Base-by-base conservation (phyloP, 2,888 invertebrate genomes). In the Nipponacmea schrenckii region DNA sequence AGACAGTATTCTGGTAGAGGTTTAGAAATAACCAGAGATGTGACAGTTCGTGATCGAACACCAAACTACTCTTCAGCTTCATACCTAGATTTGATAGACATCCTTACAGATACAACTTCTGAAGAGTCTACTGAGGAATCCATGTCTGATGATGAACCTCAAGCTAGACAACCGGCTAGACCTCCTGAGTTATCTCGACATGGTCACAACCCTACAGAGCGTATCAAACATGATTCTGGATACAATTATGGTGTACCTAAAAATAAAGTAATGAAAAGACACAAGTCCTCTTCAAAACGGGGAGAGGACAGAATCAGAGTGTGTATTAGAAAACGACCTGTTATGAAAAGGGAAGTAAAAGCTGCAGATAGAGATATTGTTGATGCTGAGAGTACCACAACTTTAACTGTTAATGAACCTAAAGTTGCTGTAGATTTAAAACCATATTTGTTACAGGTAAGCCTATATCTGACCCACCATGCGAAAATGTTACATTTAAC, bases 211-310 rank as follows among this genome's bases (percentile, higher is more conserved):
- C 74, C 77, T 0, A 79, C 82, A 1, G 84, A 84, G 68, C 80
- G 81, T 65, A 79, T 85, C 7, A 79, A 81, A 68, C 81, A 83
- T 45, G 69, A 70, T 56, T 77, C 79, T 64, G 85, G 86, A 7
- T 88, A 88, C 75, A 86, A 87, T 73, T 88, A 88, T 80, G 88
- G 88, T n/a, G 81, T 88, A 7, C 87, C 86, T 24, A 75, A 65
- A 44, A 69, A 26, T 62, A 75, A 70, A 70, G 65, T 68, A 66
- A 65, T 63, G 50, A 63, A 56, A 74, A 70, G 31, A 62, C 67
- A 62, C 62, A 69, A 24, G 17, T 73, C 15, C 26, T 50, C 68
- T 44, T 64, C 26, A 15, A 24, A 27, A 50, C 71, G 45, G 26
- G 78, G 78, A 24, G 85, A 84, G 39, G 81, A 82, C 12, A 80